A percentile compares a stretch with the other conserved stretches of the same genome.
phyloP scores from a whole-genome alignment of 1,140 invertebrate species.

The Lasaia peninsularis region DNA sequence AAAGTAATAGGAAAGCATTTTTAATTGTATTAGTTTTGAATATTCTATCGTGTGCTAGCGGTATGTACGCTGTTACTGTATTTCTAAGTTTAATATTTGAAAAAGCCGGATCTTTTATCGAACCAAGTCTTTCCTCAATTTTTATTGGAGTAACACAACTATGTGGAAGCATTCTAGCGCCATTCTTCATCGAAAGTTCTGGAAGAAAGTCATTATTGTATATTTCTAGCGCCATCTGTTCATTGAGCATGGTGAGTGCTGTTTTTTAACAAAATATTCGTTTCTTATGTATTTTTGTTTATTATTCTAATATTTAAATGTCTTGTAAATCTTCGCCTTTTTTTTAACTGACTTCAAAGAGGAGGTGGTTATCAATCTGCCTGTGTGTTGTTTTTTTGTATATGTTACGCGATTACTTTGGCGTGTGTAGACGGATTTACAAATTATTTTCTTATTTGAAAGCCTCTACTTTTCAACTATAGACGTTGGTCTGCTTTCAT shows the following conservation, averaged over 20 bases:
- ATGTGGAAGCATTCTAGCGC: slow-evolving; percentile 41
- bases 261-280: not conserved
- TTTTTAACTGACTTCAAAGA: no score
- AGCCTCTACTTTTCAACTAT: no score
- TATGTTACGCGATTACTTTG: no score
- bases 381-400: no score
- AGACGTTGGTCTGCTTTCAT: no score
- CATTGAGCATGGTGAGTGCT: slow-evolving; percentile 35
- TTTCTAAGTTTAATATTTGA: slow-evolving; percentile 72
- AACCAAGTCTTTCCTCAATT: slow-evolving; percentile 35
- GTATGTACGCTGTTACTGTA: slow-evolving; percentile 71
- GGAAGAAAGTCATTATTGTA: slow-evolving; percentile 74
- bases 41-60: slow-evolving; percentile 54
- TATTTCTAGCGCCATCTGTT: slow-evolving; percentile 40
- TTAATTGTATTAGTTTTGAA: slow-evolving; percentile 28
- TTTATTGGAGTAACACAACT: slow-evolving; percentile 67
- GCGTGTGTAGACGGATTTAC: no score
- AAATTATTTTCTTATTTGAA: no score
- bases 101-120: slow-evolving; percentile 36
- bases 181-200: slow-evolving; percentile 71
- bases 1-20: slow-evolving; percentile 34
- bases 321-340: no score
- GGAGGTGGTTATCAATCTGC: no score
- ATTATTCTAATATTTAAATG: no score
- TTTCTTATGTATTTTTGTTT: no score